Evolutionary conservation across 1,140 invertebrate genomes (phyloP), one percentile per base, ranked within the genome.

Genomic region (Trissolcus basalis): DNA sequence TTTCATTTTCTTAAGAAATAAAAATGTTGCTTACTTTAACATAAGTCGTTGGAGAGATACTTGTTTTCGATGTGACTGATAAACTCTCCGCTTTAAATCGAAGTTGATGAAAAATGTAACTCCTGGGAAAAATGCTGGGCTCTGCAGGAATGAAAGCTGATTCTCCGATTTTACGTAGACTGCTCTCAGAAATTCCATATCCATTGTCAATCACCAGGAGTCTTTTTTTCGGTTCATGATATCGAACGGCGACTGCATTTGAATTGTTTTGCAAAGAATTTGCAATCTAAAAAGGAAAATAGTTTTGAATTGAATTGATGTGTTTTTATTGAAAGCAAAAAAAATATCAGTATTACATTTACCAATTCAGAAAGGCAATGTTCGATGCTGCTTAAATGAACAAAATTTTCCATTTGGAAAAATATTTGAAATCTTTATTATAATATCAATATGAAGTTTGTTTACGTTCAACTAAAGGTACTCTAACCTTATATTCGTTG

Each of bases 191-290:
- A 50, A 86, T 81, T 0, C 86, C 86, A 41, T 67, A 51, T 8
- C 85, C 84, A 61, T 86, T 86, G 47, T 87, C 86, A 41, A 87
- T 72, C 3, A 87, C 65, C 75, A 83, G 82, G 59, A 87, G 79
- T 67, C 71, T 76, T 44, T 55, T 47, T 45, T 77, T 45, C 6
- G 47, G 65, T 0, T 19, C 10, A 39, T 83, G 19, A 56, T 83
- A 78, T 32, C 83, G 78, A 48, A 87, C 63, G 2, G 81, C 85
- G 12, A 87, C 81, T 5, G 77, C 61, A 5, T 77, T 55, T 4
- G 85, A 69, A 14, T 70, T 56, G 12, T 61, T 75, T n/a, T 60
- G 53, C 35, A 87, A 54, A 10, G 86, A 80, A 80, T 83, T 81
- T 9, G 76, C 36, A 50, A 82, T 45, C 79, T 83, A 36, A 16